These are phyloP conservation scores for Lepilemur ruficaudatus DNA, from an alignment of 2,797 vertebrate genomes.

Conservation along the genomic window DNA sequence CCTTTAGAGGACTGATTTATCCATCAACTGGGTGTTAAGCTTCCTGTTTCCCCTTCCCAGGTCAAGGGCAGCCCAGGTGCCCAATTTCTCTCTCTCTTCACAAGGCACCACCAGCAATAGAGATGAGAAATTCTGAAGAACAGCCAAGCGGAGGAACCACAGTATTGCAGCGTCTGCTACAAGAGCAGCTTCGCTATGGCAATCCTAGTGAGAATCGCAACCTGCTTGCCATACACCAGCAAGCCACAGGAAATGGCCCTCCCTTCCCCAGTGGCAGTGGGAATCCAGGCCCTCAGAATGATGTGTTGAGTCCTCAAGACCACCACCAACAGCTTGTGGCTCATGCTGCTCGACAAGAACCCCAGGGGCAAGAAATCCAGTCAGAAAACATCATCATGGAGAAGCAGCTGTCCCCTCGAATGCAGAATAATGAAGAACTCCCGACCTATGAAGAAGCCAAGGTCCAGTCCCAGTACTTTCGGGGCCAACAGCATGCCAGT, in stretches of 20 bases:
- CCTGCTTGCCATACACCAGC: constrained; percentile 93
- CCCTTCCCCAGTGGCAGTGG: constrained; percentile 84
- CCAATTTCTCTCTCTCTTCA: constrained; percentile 85
- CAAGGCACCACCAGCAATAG: constrained; percentile 86
- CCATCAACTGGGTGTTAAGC: constrained; percentile 69
- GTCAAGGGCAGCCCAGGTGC: constrained; percentile 83
- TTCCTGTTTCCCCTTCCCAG: constrained; percentile 84
- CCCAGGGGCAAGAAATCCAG: constrained; percentile 98
- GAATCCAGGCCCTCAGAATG: constrained; percentile 82
- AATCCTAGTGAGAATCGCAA: constrained; percentile 92
- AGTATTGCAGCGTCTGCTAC: constrained; percentile 97
- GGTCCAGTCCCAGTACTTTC: constrained; percentile 98
- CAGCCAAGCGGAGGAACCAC: constrained; percentile 90
- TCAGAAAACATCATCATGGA: constrained; percentile 94
- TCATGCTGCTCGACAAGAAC: constrained; percentile 98
- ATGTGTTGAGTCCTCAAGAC: constrained; percentile 89
- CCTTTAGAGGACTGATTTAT: constrained; percentile 62
- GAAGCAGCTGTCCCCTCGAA: constrained; percentile 91
- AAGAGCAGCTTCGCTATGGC: constrained; percentile 97
- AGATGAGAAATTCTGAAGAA: constrained; percentile 97
- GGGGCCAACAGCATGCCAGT: constrained; percentile 91
- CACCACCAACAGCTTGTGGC: constrained; percentile 87
- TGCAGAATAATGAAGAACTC: constrained; percentile 93
- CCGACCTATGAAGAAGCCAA: constrained; percentile 99
- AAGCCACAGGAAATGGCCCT: constrained; percentile 87